Percentiles rank a stretch among this genome's conserved stretches.
Conservation (phyloP, 2,113 vertebrate genomes). For the Sula dactylatra region DNA sequence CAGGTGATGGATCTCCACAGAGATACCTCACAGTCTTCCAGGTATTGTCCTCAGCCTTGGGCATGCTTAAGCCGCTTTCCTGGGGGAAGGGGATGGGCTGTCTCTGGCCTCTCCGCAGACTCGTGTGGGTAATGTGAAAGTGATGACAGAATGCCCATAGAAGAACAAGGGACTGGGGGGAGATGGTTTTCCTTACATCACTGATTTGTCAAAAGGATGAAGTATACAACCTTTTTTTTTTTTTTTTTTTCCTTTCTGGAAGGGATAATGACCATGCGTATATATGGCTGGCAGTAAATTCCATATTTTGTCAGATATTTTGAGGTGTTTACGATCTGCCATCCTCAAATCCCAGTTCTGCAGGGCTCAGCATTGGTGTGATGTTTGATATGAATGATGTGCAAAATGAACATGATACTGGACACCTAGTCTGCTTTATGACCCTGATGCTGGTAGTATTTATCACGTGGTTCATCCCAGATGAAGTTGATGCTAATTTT, state of each 20-base stretch:
- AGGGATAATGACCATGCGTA: accelerated
- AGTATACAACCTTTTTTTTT: background rate
- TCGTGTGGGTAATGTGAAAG: accelerated
- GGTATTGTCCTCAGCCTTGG: background rate
- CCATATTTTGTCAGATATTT: background rate
- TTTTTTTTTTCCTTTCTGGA: background rate
- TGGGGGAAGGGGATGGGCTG: background rate
- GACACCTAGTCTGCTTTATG: background rate
- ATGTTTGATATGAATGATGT: background rate
- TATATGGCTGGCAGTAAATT: background rate
- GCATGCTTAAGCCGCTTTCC: background rate
- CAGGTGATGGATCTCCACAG: background rate
- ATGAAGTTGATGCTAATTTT: background rate
- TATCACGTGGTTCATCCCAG: background rate
- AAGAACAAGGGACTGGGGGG: background rate
- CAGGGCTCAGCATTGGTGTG: background rate
- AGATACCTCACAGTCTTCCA: background rate
- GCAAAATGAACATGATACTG: background rate
- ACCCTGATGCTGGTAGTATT: background rate
- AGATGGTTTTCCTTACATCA: background rate
- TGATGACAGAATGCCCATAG: background rate
- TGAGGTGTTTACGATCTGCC: background rate
- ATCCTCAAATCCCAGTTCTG: background rate
- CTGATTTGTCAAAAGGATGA: background rate
- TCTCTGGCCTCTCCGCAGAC: background rate